phyloP scores from a whole-genome alignment of 2,888 invertebrate genomes.

The Schrankia costaestrigalis region DNA sequence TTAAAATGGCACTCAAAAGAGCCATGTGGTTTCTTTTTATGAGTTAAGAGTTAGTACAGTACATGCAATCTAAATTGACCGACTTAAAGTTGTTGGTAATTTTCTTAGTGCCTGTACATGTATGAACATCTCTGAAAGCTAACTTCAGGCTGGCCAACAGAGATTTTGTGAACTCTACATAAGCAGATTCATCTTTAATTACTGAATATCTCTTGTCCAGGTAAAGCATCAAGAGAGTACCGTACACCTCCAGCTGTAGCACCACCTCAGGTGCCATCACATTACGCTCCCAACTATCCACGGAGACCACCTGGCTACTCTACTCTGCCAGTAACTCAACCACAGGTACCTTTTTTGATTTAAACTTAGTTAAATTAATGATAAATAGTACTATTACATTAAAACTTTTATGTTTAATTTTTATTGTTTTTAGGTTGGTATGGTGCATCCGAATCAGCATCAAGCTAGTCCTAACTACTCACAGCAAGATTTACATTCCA shows the following conservation, averaged over 20 bases:
- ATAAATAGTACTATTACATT: neutral
- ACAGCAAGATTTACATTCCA: conserved; percentile 84
- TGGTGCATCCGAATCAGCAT: conserved; percentile 92
- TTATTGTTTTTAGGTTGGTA: conserved; percentile 82
- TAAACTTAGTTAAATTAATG: too few relatives aligned
- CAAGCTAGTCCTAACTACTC: conserved; percentile 80
- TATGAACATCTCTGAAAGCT: too few relatives aligned
- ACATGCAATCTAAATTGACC: too few relatives aligned
- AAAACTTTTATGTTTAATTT: neutral
- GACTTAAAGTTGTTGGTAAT: too few relatives aligned
- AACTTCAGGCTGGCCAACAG: too few relatives aligned
- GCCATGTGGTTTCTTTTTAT: too few relatives aligned
- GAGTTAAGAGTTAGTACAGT: too few relatives aligned
- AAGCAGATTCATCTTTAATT: too few relatives aligned
- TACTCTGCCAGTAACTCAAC: conserved; percentile 86
- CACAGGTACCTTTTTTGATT: conserved; percentile 47
- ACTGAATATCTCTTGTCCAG: conserved; percentile 46
- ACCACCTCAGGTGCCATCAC: conserved; percentile 97
- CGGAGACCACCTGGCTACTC: conserved; percentile 90
- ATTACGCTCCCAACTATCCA: conserved; percentile 97
- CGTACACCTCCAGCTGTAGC: conserved; percentile 98
- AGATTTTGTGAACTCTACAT: too few relatives aligned
- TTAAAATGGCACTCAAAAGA: too few relatives aligned
- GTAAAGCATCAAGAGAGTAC: conserved; percentile 91
- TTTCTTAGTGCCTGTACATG: too few relatives aligned